A percentile compares a stretch with the other conserved stretches of the same genome.
Evolutionary conservation across 2,797 vertebrate species (phyloP).

Genomic region (Eospalax fontanierii): DNA sequence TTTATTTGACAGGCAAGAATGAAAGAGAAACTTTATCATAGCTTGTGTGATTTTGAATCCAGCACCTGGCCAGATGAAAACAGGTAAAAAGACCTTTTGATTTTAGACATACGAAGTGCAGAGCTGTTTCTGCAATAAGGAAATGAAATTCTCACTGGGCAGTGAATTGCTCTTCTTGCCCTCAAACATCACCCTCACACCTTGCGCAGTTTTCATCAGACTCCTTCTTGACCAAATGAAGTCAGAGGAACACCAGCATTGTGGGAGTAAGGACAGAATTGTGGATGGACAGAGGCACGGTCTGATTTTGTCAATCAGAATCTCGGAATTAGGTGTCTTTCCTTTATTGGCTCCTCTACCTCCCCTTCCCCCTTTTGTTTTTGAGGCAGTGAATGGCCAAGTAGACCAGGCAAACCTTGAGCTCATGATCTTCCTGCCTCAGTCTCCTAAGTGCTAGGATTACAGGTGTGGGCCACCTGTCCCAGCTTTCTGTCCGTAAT

Average conservation of each 20-base stretch:
- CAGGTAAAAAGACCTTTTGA: conserved; percentile 76
- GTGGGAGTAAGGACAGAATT: conserved; percentile 77
- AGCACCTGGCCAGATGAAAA: conserved; percentile 61
- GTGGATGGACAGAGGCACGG: neutral
- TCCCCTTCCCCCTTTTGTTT: neutral
- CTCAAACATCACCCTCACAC: conserved; percentile 74
- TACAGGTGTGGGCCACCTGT: neutral
- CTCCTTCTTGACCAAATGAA: conserved; percentile 39
- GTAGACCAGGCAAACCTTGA: neutral
- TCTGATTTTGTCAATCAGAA: conserved; percentile 76
- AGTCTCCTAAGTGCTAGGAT: neutral
- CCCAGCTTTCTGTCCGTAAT: neutral
- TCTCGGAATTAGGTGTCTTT: conserved; percentile 62
- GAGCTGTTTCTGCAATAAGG: conserved; percentile 74
- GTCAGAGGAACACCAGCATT: conserved; percentile 62
- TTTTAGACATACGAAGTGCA: conserved; percentile 78
- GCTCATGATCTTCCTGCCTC: neutral
- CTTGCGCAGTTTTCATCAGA: conserved; percentile 64
- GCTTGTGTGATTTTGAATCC: conserved; percentile 36
- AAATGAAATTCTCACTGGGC: conserved; percentile 74
- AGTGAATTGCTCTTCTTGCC: conserved; percentile 77
- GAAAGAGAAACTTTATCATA: conserved; percentile 78
- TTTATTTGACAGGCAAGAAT: conserved; percentile 81
- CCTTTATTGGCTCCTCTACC: neutral
- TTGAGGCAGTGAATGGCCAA: neutral